Evolutionary conservation across 2,113 vertebrate genomes (phyloP).

Genomic region (Diadophis punctatus): DNA sequence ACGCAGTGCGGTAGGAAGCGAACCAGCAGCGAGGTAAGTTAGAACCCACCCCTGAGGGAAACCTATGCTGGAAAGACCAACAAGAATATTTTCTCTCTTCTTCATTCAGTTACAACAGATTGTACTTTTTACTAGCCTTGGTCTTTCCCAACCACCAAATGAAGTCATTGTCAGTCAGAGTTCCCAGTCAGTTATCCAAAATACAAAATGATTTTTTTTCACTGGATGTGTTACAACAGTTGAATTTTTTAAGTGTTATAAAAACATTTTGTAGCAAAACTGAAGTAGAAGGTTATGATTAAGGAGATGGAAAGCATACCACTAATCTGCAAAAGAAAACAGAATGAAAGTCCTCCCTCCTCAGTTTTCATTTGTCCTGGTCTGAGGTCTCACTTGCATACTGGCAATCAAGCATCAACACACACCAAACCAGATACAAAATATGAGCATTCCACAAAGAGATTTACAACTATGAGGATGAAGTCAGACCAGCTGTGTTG

Average conservation of each 20-base stretch:
- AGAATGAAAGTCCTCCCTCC: neutral
- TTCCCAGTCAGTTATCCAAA: conserved; percentile 13
- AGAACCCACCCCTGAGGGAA: neutral
- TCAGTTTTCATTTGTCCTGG: neutral
- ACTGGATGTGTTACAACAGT: neutral
- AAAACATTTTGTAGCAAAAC: conserved; percentile 14
- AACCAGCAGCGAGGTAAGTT: too few species aligned
- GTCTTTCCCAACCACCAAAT: neutral
- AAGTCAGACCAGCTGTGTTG: conserved; percentile 42
- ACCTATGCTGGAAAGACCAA: neutral
- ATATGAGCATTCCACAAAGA: conserved; percentile 30
- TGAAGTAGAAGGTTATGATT: conserved; percentile 9
- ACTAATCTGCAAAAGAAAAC: conserved; percentile 25
- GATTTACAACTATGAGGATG: conserved; percentile 23
- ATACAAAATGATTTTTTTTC: conserved; percentile 8
- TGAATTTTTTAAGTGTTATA: conserved; percentile 2
- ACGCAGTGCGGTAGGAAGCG: too few species aligned
- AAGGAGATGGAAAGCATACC: conserved; percentile 30
- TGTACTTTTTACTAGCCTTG: neutral
- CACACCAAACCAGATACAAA: conserved; percentile 19
- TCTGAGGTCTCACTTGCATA: conserved; percentile 4
- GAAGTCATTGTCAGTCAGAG: neutral
- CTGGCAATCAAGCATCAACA: neutral
- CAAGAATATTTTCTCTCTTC: neutral
- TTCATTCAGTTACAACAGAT: conserved; percentile 15